Evolutionary conservation across 2,113 vertebrate genomes (phyloP).

Genomic region (Canis aureus): DNA sequence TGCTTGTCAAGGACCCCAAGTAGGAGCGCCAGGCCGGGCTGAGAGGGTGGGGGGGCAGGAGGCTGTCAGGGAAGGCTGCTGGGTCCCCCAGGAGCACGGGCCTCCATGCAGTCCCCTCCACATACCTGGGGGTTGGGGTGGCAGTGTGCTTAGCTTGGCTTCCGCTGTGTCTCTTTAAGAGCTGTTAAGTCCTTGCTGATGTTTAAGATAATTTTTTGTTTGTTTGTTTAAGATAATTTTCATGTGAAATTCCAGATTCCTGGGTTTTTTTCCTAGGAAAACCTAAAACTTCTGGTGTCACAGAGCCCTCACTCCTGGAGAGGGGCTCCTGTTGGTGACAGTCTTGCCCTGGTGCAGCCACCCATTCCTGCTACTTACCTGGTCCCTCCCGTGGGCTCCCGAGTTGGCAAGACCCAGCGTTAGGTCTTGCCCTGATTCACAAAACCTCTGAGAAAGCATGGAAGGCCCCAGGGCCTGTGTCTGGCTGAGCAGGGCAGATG

Average conservation of each 20-base stretch:
- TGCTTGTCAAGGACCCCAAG: conserved; percentile 98
- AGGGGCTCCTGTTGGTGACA: rapidly evolving
- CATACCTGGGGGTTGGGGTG: rapidly evolving
- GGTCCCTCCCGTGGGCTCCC: not conserved
- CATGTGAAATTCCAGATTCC: not conserved
- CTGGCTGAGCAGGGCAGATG: not conserved
- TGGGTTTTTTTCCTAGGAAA: not conserved
- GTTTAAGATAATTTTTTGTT: not conserved
- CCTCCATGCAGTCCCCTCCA: not conserved
- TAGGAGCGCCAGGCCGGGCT: conserved; percentile 75
- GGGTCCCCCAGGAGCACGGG: not conserved
- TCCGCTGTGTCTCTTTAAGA: not conserved
- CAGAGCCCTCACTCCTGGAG: rapidly evolving
- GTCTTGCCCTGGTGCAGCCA: not conserved
- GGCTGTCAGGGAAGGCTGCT: not conserved
- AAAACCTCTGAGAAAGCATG: not conserved
- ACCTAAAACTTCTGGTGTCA: rapidly evolving
- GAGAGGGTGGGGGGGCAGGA: rapidly evolving
- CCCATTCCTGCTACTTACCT: rapidly evolving
- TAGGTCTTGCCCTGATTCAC: not conserved
- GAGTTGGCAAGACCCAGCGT: not conserved
- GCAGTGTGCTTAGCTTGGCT: not conserved
- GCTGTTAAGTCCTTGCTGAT: not conserved
- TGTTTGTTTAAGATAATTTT: not conserved
- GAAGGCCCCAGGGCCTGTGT: rapidly evolving